Conservation (phyloP, 2,888 invertebrate genomes). For the Drosophila aldrichi region DNA sequence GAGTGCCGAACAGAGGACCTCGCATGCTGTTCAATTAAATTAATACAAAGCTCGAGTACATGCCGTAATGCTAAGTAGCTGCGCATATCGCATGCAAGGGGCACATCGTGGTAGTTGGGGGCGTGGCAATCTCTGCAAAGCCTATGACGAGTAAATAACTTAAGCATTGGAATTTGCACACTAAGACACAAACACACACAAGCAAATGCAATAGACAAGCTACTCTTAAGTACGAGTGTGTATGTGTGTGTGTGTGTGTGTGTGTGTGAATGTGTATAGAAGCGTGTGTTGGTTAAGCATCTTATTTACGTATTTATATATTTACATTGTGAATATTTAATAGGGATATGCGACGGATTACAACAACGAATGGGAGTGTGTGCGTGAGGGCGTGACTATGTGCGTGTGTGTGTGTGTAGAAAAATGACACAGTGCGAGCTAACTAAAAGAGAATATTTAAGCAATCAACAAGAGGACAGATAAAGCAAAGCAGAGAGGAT, state of each 20-base stretch:
- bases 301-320: conserved; percentile 79
- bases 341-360: conserved; percentile 74
- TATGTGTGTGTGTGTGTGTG: neutral
- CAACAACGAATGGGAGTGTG: conserved; percentile 35
- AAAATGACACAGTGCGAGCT: conserved; percentile 52
- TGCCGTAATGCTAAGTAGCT: conserved; percentile 72
- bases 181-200: conserved; percentile 31
- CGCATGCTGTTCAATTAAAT: conserved; percentile 74
- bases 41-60: conserved; percentile 71
- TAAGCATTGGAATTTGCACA: conserved; percentile 62
- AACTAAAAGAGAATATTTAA: conserved; percentile 75
- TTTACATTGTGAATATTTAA: conserved; percentile 81
- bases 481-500: neutral
- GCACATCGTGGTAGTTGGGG: neutral
- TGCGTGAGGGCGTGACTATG: conserved; percentile 27
- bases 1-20: neutral
- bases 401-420: conserved; percentile 42
- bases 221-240: conserved; percentile 12
- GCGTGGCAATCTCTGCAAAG: conserved; percentile 53
- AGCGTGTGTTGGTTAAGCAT: conserved; percentile 66
- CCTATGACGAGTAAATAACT: conserved; percentile 62
- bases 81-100: conserved; percentile 33
- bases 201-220: conserved; percentile 29
- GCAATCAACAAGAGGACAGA: conserved; percentile 44
- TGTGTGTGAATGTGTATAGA: conserved; percentile 9